Evolutionary conservation across 2,888 invertebrate genomes (phyloP), one percentile per base, ranked within the genome.

Genomic region (Tenthredo amoena): DNA sequence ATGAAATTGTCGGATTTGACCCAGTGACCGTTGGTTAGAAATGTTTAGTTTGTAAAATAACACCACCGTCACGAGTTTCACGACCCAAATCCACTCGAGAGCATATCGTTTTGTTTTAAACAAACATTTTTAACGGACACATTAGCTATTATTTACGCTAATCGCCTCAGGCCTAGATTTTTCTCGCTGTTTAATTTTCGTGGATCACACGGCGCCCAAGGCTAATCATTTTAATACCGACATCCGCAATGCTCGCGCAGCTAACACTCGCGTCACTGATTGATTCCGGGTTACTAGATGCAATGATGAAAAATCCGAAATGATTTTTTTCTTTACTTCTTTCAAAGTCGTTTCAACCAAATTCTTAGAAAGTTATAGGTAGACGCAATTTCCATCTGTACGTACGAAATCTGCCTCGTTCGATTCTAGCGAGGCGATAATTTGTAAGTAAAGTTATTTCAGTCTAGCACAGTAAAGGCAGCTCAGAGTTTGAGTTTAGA

Each of bases 121-220:
- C 86, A 90, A 90, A 90, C 88, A 88, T 86, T 74, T 74, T 85
- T 34, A 81, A 87, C 88, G 84, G 87, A 87, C 86, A 86, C 90
- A 90, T 91, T 88, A 87, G 86, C 84, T 40, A 15, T 37, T 62
- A 58, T 62, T 62, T 62, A 40, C 81, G 58, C 26, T 77, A 21
- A 18, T 31, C 34, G 18, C 50, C 77, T 15, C 18, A 0, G 31
- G 47, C 31, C 18, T 9, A 77, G 50, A 77, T n/a, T 12, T 50
- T 12, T 50, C 55, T 15, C 18, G 15, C 68, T 50, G 55, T 81
- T 58, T 81, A 62, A 37, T 81, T 81, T 81, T 26, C 62, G 58
- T n/a, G 37, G 55, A 26, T 68, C 68, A 68, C 7, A 68, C 68
- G 34, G 18, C 34, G 62, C 68, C 34, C 26, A 62, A 62, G 26